Conservation (phyloP, 30 jellyfish, hydroid and myxozoan genomes). For the Sanderia malayensis region DNA sequence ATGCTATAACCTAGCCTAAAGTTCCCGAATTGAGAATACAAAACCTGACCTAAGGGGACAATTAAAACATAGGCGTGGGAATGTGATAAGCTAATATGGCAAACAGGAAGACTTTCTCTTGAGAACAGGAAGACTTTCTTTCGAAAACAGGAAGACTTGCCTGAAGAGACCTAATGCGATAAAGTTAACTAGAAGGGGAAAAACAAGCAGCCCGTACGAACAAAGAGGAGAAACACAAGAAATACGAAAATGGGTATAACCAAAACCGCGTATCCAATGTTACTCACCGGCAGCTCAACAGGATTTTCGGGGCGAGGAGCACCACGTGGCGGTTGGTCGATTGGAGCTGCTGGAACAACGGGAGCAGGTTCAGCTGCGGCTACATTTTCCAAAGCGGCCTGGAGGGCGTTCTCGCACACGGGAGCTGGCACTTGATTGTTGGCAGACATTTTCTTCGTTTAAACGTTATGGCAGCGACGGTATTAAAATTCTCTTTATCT, state of each 20-base stretch:
- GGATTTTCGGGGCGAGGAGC: not conserved
- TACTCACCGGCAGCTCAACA: not conserved
- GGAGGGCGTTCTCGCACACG: not conserved
- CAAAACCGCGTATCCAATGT: not conserved
- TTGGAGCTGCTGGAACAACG: too few species aligned
- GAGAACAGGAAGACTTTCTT: not conserved
- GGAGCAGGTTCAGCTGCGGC: slow-evolving; percentile 3
- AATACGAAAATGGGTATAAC: not conserved
- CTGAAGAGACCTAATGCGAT: not conserved
- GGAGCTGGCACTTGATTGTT: not conserved
- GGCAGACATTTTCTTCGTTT: not conserved
- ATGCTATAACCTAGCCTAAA: not conserved
- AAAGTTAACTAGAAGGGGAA: not conserved
- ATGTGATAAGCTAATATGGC: too few species aligned
- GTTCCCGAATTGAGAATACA: not conserved
- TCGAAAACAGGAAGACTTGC: not conserved
- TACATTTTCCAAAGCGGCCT: not conserved
- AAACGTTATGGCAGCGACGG: slow-evolving; percentile 3
- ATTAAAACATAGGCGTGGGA: not conserved
- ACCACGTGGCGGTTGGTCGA: too few species aligned
- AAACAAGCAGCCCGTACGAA: not conserved
- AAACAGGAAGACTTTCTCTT: too few species aligned
- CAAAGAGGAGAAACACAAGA: slow-evolving; percentile 2
- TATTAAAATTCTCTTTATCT: not conserved
- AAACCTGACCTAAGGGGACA: too few species aligned